Percentiles rank a stretch among this genome's conserved stretches.
phyloP scores from a whole-genome alignment of 2,888 invertebrate genomes.

The Notodonta dromedarius region DNA sequence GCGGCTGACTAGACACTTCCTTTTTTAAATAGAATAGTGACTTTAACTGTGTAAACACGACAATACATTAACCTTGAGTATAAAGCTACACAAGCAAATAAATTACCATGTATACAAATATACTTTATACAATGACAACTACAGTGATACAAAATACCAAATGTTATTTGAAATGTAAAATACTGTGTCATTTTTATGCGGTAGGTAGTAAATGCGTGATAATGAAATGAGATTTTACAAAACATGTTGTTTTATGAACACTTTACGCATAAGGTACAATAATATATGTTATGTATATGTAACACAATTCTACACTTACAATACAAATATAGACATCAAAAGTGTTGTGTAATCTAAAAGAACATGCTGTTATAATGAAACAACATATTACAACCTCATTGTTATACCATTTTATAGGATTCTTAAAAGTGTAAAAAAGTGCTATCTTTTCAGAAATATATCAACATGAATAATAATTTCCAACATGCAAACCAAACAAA shows the following conservation, averaged over 20 bases:
- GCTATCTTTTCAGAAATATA: neutral
- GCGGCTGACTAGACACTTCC: no score
- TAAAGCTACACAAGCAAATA: constrained; percentile 19
- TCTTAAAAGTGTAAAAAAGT: constrained; percentile 3
- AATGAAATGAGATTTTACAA: constrained; percentile 17
- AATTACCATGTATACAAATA: constrained; percentile 14
- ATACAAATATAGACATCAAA: neutral
- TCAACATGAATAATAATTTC: neutral
- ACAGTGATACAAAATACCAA: constrained; percentile 12
- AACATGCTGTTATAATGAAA: neutral
- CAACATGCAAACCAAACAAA: neutral
- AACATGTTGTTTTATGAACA: constrained; percentile 19
- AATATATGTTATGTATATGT: constrained; percentile 12
- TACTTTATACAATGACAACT: constrained; percentile 17
- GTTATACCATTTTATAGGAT: neutral
- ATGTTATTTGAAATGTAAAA: constrained; percentile 13
- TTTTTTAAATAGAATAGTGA: no score
- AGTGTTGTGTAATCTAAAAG: neutral
- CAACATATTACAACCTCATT: neutral
- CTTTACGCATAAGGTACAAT: constrained; percentile 20
- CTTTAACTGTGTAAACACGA: neutral
- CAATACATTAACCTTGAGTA: neutral
- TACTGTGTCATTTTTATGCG: constrained; percentile 27
- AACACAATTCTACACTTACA: neutral
- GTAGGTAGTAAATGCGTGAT: constrained; percentile 21